A percentile compares a stretch with the other conserved stretches of the same genome.
These are phyloP conservation scores for Shargacucullia verbasci DNA, from an alignment of 2,888 invertebrate species.

Conservation along the genomic window DNA sequence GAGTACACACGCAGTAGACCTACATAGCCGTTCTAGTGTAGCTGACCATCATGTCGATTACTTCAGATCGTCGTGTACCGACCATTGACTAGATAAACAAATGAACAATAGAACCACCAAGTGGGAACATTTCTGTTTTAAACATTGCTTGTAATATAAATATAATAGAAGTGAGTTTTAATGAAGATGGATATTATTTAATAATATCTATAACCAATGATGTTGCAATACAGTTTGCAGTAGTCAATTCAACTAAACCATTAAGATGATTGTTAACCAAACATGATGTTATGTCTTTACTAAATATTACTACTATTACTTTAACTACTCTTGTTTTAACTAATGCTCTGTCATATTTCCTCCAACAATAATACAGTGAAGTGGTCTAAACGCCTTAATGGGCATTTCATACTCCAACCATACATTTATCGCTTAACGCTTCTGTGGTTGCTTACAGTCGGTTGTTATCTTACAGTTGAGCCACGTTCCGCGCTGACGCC, in stretches of 20 bases:
- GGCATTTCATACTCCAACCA: constrained; percentile 43
- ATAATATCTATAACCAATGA: background rate
- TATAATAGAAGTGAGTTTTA: constrained; percentile 8
- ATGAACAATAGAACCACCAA: constrained; percentile 45
- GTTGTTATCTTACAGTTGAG: constrained; percentile 73
- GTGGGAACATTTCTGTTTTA: constrained; percentile 29
- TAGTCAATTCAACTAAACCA: no score
- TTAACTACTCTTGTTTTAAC: constrained; percentile 29
- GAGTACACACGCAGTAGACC: constrained; percentile 64
- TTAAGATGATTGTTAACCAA: no score
- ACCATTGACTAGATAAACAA: constrained; percentile 44
- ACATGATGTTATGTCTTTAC: no score
- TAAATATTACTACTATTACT: constrained; percentile 12
- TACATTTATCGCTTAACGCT: constrained; percentile 65
- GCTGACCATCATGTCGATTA: constrained; percentile 73
- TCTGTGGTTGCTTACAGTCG: constrained; percentile 62
- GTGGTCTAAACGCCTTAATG: constrained; percentile 35
- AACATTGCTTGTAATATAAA: constrained; percentile 18
- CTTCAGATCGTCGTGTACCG: constrained; percentile 69
- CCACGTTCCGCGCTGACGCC: constrained; percentile 79
- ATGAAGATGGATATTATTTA: constrained; percentile 4
- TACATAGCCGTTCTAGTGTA: constrained; percentile 80
- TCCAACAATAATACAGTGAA: constrained; percentile 33
- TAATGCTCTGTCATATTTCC: constrained; percentile 24
- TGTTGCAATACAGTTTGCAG: no score